Evolutionary conservation across 23 tunicate species (phyloP).

Genomic region (Phallusia fumigata): DNA sequence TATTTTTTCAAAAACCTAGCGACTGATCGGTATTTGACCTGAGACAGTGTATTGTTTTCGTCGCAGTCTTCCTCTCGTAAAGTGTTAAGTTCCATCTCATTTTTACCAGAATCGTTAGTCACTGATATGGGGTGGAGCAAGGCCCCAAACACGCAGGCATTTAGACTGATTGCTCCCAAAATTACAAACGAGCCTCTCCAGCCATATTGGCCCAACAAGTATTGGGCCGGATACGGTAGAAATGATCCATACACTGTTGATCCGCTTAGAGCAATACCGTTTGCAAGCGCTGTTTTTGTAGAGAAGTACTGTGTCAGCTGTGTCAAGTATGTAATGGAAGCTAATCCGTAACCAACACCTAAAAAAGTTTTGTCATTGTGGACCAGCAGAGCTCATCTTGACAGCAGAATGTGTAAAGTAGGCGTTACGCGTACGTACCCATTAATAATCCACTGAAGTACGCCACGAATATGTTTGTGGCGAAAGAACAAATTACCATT

Average conservation of each 20-base stretch:
- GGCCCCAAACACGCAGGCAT: conserved; percentile 44
- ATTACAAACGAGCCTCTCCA: conserved; percentile 57
- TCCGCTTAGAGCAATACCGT: conserved; percentile 45
- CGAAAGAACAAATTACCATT: conserved; percentile 32
- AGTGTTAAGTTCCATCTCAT: not conserved
- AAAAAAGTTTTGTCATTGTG: too few species aligned
- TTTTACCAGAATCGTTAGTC: not conserved
- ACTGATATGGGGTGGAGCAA: conserved; percentile 46
- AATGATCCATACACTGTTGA: conserved; percentile 28
- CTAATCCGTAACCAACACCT: conserved; percentile 55
- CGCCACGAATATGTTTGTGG: conserved; percentile 24
- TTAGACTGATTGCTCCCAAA: conserved; percentile 40
- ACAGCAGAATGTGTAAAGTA: too few species aligned
- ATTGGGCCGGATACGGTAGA: conserved; percentile 37
- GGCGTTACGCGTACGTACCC: conserved; percentile 12
- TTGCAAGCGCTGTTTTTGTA: conserved; percentile 41
- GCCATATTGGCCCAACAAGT: conserved; percentile 33
- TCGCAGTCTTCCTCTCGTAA: not conserved
- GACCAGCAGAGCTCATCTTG: too few species aligned
- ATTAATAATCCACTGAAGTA: conserved; percentile 36
- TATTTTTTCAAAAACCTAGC: not conserved
- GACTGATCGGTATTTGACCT: not conserved
- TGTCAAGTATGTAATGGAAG: conserved; percentile 30
- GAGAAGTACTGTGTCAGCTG: conserved; percentile 46
- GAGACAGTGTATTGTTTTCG: not conserved